Percentiles rank a stretch among this genome's conserved stretches.
Conservation (phyloP, 35 echinoderm and acorn worm genomes). For the Diadema setosum region DNA sequence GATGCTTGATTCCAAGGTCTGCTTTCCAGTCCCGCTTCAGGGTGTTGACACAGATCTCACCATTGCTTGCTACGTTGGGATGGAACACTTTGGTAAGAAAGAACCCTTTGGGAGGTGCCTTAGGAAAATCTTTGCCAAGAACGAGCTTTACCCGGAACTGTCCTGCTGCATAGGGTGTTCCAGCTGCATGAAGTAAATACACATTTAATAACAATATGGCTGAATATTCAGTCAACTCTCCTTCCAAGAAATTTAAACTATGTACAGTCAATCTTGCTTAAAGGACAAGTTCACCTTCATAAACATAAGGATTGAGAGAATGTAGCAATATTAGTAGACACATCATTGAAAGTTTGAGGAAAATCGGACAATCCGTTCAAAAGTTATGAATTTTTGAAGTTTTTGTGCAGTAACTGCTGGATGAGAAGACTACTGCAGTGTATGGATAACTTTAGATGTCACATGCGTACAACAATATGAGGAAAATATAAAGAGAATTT, state of each 20-base stretch:
- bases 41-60: conserved; percentile 99
- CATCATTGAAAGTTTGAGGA: too few relatives aligned
- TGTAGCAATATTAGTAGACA: too few relatives aligned
- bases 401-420: too few relatives aligned
- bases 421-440: too few relatives aligned
- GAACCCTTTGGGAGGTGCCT: conserved; percentile 89
- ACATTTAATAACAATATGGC: not conserved
- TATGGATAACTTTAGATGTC: too few relatives aligned
- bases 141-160: conserved; percentile 89
- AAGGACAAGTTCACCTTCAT: not conserved
- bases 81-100: conserved; percentile 99
- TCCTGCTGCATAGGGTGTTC: conserved; percentile 89
- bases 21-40: conserved; percentile 98
- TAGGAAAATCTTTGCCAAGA: conserved; percentile 90
- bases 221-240: not conserved
- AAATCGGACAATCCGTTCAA: too few relatives aligned
- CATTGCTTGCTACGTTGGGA: conserved; percentile 96
- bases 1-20: conserved; percentile 90
- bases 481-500: too few relatives aligned
- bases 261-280: not conserved
- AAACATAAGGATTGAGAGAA: too few relatives aligned
- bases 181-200: conserved; percentile 67
- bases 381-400: too few relatives aligned
- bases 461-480: too few relatives aligned
- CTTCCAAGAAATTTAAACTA: too few relatives aligned